Conservation (phyloP, 2,797 vertebrate genomes). For the Melanotaenia trifasciata region DNA sequence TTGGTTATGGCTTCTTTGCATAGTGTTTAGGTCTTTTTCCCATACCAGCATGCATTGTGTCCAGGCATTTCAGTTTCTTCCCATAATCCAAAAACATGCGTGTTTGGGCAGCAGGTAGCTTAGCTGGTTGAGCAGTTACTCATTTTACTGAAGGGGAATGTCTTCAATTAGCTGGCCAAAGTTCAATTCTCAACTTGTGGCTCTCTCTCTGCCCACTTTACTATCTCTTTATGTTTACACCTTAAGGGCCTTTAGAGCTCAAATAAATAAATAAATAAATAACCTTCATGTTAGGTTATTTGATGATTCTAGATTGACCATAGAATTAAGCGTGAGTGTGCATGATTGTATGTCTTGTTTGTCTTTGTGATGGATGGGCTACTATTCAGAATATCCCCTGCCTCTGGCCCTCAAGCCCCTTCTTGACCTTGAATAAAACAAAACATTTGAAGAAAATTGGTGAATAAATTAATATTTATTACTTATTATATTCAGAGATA, state of each 20-base stretch:
- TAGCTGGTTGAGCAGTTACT: too few relatives aligned
- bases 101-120: too few relatives aligned
- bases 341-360: background rate
- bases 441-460: background rate
- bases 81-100: background rate
- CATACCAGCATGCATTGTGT: background rate
- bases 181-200: too few relatives aligned
- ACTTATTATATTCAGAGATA: too few relatives aligned
- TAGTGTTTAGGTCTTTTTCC: too few relatives aligned
- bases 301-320: background rate
- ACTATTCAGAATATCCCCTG: background rate
- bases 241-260: too few relatives aligned
- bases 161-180: too few relatives aligned
- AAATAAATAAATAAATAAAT: background rate
- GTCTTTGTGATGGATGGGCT: background rate
- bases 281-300: background rate
- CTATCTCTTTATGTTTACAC: too few relatives aligned
- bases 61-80: too few relatives aligned
- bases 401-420: background rate
- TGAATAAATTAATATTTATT: background rate
- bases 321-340: background rate
- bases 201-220: too few relatives aligned
- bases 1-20: too few relatives aligned
- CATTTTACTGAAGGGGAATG: too few relatives aligned
- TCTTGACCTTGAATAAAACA: background rate